These are phyloP conservation scores for Semnornis frantzii DNA, from an alignment of 2,113 vertebrate species.

Conservation along the genomic window DNA sequence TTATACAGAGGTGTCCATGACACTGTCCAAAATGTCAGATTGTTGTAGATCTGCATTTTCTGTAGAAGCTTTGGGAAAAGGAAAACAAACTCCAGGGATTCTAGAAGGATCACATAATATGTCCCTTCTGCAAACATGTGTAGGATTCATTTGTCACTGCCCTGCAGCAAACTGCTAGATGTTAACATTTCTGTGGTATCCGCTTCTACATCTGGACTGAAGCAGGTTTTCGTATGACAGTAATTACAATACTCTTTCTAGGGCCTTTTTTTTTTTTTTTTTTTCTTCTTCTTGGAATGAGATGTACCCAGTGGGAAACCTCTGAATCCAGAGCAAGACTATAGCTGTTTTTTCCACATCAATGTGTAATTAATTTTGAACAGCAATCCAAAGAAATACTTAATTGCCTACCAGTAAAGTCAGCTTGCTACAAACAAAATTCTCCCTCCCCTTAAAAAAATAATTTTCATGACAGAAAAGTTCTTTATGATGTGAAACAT, in stretches of 20 bases:
- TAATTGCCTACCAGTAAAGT: slow-evolving; percentile 57
- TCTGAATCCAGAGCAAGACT: slow-evolving; percentile 8
- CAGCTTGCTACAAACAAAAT: slow-evolving; percentile 36
- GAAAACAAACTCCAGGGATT: background rate
- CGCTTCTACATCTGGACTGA: slow-evolving; percentile 54
- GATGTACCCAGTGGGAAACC: slow-evolving; percentile 28
- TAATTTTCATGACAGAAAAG: slow-evolving; percentile 36
- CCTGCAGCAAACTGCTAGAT: slow-evolving; percentile 60
- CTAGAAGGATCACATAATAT: background rate
- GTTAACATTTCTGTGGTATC: slow-evolving; percentile 53
- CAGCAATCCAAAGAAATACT: slow-evolving; percentile 40
- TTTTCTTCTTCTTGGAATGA: slow-evolving; percentile 16
- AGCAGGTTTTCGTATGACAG: slow-evolving; percentile 58
- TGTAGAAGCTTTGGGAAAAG: background rate
- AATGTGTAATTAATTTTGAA: slow-evolving; percentile 51
- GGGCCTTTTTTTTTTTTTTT: background rate
- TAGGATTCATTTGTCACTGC: slow-evolving; percentile 42
- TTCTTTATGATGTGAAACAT: slow-evolving; percentile 56
- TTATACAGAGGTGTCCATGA: slow-evolving; percentile 11
- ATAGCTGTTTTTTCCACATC: slow-evolving; percentile 50
- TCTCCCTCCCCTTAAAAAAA: slow-evolving; percentile 26
- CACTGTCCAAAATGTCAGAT: background rate
- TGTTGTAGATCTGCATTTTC: background rate
- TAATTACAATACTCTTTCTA: slow-evolving; percentile 50
- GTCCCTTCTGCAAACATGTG: slow-evolving; percentile 61